Evolutionary conservation across 2,797 vertebrate species (phyloP), one percentile per base, ranked within the genome.

Genomic region (Semaprochilodus insignis): DNA sequence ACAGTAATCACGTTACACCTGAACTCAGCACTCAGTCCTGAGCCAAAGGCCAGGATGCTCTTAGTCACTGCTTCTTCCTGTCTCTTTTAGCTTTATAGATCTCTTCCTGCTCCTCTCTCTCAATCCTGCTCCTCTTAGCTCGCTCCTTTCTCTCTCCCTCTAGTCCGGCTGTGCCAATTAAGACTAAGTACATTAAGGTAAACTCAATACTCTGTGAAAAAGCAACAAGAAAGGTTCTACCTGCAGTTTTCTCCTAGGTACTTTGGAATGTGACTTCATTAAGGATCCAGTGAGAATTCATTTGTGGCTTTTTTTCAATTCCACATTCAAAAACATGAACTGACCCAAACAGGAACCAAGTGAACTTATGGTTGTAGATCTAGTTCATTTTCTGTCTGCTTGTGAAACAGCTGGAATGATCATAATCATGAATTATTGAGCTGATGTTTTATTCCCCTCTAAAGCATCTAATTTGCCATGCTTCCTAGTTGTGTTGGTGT

Each of bases 1-100:
- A 89, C 81, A 69, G 75, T 90, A 88, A 90, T 91, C 88, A 81
- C 87, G 90, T 91, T 88, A 90, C 88, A 90, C 72, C 63, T 76
- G 77, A 85, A 84, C 81, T 67, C 78, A 77, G 57, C 52, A 85
- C 77, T 80, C 81, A 59, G 71, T 81, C 85, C 77, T 80, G 78
- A 59, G 74, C 81, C 85, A 92, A 89, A 92, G 87, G 86, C 88
- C 81, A 89, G 76, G 55, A 85, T 52, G 57, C 25, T 54, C 25
- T 77, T 16, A 19, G 11, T 59, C 27, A 10, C n/a, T 40, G 34
- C 19, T 34, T 36, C 36, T 52, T 54, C 23, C 60, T 52, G 14
- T 73, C 60, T 51, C 40, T 34, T 54, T 31, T 17, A 25, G n/a
- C 25, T 52, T 21, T 34, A 19, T 14, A 11, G 8, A 36, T 65